Conservation (phyloP, 2,113 vertebrate genomes). For the Clarias magur region DNA sequence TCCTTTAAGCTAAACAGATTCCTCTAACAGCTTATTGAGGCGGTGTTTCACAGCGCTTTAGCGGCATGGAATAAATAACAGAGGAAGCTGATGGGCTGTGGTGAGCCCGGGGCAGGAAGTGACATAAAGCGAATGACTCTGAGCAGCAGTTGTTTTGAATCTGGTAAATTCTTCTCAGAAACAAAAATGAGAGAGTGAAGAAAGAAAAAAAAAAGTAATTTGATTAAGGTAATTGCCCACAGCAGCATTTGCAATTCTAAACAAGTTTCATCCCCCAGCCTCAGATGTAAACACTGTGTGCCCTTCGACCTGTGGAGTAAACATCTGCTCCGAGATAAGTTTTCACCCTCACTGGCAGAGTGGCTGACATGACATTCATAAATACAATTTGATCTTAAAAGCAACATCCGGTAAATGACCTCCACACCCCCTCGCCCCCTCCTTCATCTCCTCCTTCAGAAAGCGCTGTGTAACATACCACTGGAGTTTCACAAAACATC, state of each 20-base stretch:
- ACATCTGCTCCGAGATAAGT: slow-evolving; percentile 72
- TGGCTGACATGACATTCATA: slow-evolving; percentile 66
- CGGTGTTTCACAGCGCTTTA: slow-evolving; percentile 27
- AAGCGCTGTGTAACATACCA: slow-evolving; percentile 26
- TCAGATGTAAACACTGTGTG: slow-evolving; percentile 72
- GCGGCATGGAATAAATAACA: slow-evolving; percentile 72
- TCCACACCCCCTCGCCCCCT: neutral
- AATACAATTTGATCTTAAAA: slow-evolving; percentile 72
- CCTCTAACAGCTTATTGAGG: slow-evolving; percentile 55
- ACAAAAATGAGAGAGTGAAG: slow-evolving; percentile 54
- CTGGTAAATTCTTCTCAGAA: slow-evolving; percentile 58
- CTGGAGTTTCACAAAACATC: neutral
- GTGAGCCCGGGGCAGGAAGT: slow-evolving; percentile 74
- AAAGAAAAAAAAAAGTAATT: slow-evolving; percentile 67
- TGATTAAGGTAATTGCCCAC: slow-evolving; percentile 74
- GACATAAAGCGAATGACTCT: slow-evolving; percentile 69
- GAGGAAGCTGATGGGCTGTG: slow-evolving; percentile 71
- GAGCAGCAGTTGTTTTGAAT: slow-evolving; percentile 79
- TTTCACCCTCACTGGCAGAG: slow-evolving; percentile 66
- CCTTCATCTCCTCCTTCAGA: slow-evolving; percentile 14
- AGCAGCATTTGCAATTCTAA: slow-evolving; percentile 75
- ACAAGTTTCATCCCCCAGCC: slow-evolving; percentile 69
- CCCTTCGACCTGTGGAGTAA: slow-evolving; percentile 74
- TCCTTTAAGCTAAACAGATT: slow-evolving; percentile 57
- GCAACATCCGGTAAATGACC: slow-evolving; percentile 64